These are phyloP conservation scores for Galaxea fascicularis DNA, from an alignment of 92 coral and sea anemone genomes.

Conservation along the genomic window DNA sequence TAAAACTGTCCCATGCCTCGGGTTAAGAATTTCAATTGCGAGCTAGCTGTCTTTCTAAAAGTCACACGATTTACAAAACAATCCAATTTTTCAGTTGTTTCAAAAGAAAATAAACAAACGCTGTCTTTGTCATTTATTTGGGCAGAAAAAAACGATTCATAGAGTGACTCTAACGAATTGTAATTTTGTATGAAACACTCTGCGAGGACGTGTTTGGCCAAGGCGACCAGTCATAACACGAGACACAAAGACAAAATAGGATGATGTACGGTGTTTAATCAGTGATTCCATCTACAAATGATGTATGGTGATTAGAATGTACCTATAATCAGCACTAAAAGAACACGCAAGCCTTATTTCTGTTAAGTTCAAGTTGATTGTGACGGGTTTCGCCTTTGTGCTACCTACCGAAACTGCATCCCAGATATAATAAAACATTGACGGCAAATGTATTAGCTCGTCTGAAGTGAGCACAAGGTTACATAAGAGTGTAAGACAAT, in stretches of 20 bases:
- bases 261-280: constrained; percentile 29
- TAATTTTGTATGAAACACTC: not conserved
- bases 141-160: not conserved
- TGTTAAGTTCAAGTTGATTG: not conserved
- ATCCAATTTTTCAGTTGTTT: not conserved
- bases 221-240: constrained; percentile 35
- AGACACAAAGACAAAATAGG: constrained; percentile 33
- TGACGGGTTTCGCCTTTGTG: not conserved
- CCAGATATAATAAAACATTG: constrained; percentile 16
- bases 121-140: not conserved
- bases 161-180: not conserved
- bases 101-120: constrained; percentile 4
- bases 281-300: constrained; percentile 42
- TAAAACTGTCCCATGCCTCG: constrained; percentile 9
- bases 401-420: too few relatives aligned
- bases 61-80: constrained; percentile 29
- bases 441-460: constrained; percentile 17
- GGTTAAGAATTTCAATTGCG: constrained; percentile 43
- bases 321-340: not conserved
- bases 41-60: not conserved
- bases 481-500: not conserved
- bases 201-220: not conserved
- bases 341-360: constrained; percentile 28
- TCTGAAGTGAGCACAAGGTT: constrained; percentile 10
- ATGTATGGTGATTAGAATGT: constrained; percentile 28